phyloP scores from a whole-genome alignment of 2,888 invertebrate genomes.

The Cylloceria caligata region DNA sequence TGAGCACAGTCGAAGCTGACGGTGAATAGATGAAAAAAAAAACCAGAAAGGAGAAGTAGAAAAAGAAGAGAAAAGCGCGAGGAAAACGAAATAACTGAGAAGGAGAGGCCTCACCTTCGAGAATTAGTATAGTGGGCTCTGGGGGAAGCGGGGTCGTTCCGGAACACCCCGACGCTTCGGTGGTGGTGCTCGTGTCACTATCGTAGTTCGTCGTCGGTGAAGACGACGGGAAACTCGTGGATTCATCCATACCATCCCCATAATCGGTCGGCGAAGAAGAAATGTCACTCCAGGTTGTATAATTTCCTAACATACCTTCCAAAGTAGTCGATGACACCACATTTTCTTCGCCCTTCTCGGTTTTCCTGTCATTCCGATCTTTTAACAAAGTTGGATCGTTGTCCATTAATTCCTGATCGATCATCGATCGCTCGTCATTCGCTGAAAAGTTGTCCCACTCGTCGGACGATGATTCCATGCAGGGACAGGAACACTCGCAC shows the following conservation, averaged over 20 bases:
- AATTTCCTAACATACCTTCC: conserved; percentile 67
- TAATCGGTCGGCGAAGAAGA: conserved; percentile 51
- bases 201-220: conserved; percentile 73
- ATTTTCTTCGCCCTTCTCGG: background rate
- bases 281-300: conserved; percentile 65
- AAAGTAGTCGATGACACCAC: conserved; percentile 27
- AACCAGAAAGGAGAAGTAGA: background rate
- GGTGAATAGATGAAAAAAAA: conserved; percentile 22
- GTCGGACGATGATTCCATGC: conserved; percentile 85
- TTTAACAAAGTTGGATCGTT: conserved; percentile 32
- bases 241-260: conserved; percentile 50
- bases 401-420: conserved; percentile 58
- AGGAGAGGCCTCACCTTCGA: conserved; percentile 90
- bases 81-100: conserved; percentile 34
- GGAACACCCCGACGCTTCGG: conserved; percentile 80
- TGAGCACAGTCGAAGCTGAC: conserved; percentile 39
- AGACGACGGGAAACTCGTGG: conserved; percentile 33
- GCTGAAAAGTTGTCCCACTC: conserved; percentile 78
- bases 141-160: conserved; percentile 86
- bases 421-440: conserved; percentile 53
- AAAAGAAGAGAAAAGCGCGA: conserved; percentile 12
- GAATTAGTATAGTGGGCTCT: conserved; percentile 91
- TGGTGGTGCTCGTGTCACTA: conserved; percentile 74
- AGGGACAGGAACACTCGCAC: conserved; percentile 91
- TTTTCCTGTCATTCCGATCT: conserved; percentile 30